Evolutionary conservation across 2,888 invertebrate species (phyloP).

Genomic region (Trissonchulus sp.): DNA sequence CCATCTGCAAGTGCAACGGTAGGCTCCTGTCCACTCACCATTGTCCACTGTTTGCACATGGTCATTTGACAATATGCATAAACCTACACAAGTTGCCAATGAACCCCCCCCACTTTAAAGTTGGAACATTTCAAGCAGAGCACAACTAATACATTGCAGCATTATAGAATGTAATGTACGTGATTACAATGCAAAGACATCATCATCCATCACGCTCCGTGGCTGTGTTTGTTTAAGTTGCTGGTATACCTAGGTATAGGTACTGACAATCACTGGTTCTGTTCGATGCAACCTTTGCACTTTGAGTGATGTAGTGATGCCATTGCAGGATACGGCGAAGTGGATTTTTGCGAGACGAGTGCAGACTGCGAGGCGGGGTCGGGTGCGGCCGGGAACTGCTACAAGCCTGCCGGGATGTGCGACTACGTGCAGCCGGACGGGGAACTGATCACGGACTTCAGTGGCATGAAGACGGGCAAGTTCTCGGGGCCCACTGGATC

Average conservation of each 20-base stretch:
- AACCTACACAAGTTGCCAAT: too few species aligned
- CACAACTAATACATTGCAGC: too few species aligned
- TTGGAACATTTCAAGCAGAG: too few species aligned
- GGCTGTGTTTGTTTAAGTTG: too few species aligned
- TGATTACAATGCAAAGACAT: too few species aligned
- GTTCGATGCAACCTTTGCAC: not conserved
- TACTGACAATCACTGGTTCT: too few species aligned
- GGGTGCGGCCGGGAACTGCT: not conserved
- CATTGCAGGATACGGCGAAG: not conserved
- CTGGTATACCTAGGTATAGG: too few species aligned
- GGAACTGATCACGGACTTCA: not conserved
- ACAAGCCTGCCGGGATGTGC: not conserved
- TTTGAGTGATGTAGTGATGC: not conserved
- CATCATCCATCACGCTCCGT: too few species aligned
- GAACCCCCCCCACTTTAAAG: too few species aligned
- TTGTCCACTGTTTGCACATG: too few species aligned
- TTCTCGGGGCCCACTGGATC: not conserved
- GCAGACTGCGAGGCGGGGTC: not conserved
- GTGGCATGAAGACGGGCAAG: not conserved
- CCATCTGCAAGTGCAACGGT: not conserved
- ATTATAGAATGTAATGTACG: too few species aligned
- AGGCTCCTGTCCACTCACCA: not conserved
- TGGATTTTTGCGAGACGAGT: not conserved
- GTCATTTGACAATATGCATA: too few species aligned
- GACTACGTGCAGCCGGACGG: not conserved